These are phyloP conservation scores for Pungitius pungitius DNA, from an alignment of 2,113 vertebrate species.

Conservation along the genomic window DNA sequence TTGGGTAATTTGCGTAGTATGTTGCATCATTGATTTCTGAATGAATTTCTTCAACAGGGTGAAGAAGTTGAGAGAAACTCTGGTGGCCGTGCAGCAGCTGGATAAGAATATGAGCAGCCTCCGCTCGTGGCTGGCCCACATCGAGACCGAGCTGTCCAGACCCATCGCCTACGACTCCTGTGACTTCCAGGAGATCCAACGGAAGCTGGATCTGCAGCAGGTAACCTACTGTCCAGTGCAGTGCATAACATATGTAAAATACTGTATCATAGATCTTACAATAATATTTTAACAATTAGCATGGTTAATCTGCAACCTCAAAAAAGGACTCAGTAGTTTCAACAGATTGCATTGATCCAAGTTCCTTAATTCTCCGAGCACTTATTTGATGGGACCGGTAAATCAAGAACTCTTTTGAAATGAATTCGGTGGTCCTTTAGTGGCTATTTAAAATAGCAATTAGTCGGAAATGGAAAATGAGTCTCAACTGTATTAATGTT, in stretches of 20 bases:
- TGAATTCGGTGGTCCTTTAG: not conserved
- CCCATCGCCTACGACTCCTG: constrained; percentile 93
- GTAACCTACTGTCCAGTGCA: constrained; percentile 69
- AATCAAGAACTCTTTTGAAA: not conserved
- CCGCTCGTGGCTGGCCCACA: constrained; percentile 92
- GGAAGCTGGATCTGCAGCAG: constrained; percentile 94
- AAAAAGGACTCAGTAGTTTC: not conserved
- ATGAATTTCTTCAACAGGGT: constrained; percentile 75
- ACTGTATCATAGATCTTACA: not conserved
- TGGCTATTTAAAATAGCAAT: not conserved
- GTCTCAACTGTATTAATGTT: not conserved
- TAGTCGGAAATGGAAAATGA: not conserved
- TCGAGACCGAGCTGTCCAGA: constrained; percentile 92
- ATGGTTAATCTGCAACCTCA: not conserved
- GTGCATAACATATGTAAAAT: not conserved
- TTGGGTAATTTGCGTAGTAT: not conserved
- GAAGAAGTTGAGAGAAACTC: constrained; percentile 95
- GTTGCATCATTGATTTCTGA: not conserved
- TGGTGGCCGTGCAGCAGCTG: constrained; percentile 94
- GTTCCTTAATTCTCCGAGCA: not conserved
- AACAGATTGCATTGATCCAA: not conserved
- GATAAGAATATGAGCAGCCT: constrained; percentile 97
- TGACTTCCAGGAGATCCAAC: constrained; percentile 93
- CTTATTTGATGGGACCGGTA: not conserved
- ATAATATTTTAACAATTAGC: not conserved